A percentile compares a stretch with the other conserved stretches of the same genome.
These are phyloP conservation scores for Zophobas morio DNA, from an alignment of 1,140 invertebrate species.

Conservation along the genomic window DNA sequence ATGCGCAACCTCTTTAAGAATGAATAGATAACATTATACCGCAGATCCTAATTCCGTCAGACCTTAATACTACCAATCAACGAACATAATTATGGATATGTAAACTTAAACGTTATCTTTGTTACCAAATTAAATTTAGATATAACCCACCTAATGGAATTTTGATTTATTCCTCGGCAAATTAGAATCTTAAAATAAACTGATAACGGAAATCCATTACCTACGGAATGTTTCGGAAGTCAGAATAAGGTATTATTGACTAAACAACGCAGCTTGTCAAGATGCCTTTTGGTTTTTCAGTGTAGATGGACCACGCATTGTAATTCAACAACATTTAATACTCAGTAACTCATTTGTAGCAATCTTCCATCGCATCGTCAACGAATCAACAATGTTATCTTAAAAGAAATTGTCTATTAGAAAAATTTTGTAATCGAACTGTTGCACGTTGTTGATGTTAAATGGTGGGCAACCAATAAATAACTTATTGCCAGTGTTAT, in stretches of 20 bases:
- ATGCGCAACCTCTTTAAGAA: constrained; percentile 42
- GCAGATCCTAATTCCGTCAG: constrained; percentile 32
- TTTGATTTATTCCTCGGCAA: constrained; percentile 20
- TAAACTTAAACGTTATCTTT: constrained; percentile 35
- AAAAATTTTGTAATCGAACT: too few species aligned
- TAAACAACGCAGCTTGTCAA: constrained; percentile 15
- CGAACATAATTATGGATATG: constrained; percentile 39
- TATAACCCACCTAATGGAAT: constrained; percentile 24
- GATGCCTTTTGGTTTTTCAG: background rate
- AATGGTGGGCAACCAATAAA: background rate
- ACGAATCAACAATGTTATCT: too few species aligned
- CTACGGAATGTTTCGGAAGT: constrained; percentile 15
- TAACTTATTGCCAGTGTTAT: background rate
- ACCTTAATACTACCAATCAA: constrained; percentile 35
- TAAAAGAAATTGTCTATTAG: too few species aligned
- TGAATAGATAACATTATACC: constrained; percentile 42
- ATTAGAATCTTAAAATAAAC: constrained; percentile 38
- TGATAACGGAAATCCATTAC: constrained; percentile 28
- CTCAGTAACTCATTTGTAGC: too few species aligned
- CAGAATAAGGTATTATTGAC: constrained; percentile 5
- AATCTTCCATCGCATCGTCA: too few species aligned
- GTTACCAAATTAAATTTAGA: constrained; percentile 39
- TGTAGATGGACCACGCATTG: too few species aligned
- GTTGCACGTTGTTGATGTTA: too few species aligned
- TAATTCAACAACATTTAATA: too few species aligned